Evolutionary conservation across 2,113 vertebrate species (phyloP).

Genomic region (Anoura caudifer): DNA sequence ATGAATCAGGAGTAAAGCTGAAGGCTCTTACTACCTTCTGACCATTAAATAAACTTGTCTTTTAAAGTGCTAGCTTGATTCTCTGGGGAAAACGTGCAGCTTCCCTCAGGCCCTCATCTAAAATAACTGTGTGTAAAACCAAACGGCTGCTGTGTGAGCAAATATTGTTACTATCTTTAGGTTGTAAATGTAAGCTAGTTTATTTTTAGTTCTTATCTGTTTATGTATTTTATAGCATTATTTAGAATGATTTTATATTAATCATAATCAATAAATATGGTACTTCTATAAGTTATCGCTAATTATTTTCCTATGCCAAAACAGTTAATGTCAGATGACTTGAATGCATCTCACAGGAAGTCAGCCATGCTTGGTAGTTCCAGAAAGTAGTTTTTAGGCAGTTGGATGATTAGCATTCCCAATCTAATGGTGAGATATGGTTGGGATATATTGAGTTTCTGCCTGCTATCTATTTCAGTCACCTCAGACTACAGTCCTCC

Average conservation of each 20-base stretch:
- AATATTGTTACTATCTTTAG: background rate
- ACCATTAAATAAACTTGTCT: background rate
- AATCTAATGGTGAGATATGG: background rate
- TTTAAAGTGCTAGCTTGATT: background rate
- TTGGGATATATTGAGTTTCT: constrained; percentile 35
- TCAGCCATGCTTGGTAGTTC: background rate
- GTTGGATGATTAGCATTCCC: background rate
- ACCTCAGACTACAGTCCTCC: constrained; percentile 90
- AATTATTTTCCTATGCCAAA: constrained; percentile 4
- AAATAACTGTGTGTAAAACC: background rate
- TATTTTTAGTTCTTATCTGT: background rate
- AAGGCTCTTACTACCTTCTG: background rate
- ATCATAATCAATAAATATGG: background rate
- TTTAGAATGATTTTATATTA: constrained; percentile 25
- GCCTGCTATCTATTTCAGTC: constrained; percentile 80
- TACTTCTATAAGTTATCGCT: background rate
- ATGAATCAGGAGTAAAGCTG: background rate
- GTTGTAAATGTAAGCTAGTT: background rate
- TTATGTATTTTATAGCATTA: background rate
- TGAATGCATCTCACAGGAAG: background rate
- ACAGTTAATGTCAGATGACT: background rate
- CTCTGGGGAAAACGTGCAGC: background rate
- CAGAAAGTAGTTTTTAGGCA: background rate
- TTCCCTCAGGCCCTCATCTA: background rate
- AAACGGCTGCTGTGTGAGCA: background rate